Conservation (phyloP, 1,140 invertebrate genomes). For the Drosophila yakuba region DNA sequence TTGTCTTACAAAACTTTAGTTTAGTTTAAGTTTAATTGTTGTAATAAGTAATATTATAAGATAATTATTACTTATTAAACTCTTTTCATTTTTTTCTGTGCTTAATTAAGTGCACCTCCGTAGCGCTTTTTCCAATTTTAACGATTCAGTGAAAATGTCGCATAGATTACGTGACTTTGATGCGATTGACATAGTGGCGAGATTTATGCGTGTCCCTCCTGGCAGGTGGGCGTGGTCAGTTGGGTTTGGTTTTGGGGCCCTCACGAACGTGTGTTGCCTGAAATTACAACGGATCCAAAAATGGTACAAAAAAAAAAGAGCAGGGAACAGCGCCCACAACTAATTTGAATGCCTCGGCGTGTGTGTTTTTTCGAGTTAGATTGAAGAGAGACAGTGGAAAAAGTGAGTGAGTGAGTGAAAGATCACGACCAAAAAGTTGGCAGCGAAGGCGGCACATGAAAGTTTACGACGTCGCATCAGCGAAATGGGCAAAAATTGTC, state of each 20-base stretch:
- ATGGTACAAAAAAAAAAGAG: constrained; percentile 21
- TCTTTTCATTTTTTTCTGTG: constrained; percentile 19
- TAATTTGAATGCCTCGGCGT: constrained; percentile 73
- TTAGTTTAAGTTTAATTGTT: too few relatives aligned
- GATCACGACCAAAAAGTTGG: constrained; percentile 80
- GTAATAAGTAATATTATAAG: too few relatives aligned
- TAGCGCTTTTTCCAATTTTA: constrained; percentile 75
- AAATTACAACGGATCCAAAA: constrained; percentile 55
- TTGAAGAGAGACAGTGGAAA: constrained; percentile 30
- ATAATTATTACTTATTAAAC: background rate
- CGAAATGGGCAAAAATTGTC: constrained; percentile 67
- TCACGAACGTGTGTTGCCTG: constrained; percentile 58
- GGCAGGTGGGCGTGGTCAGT: constrained; percentile 40
- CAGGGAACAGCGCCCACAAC: constrained; percentile 62
- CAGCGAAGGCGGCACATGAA: constrained; percentile 76
- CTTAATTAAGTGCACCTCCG: constrained; percentile 15
- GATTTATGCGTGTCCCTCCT: constrained; percentile 74
- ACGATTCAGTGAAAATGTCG: constrained; percentile 82
- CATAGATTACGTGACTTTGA: constrained; percentile 83
- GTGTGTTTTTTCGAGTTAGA: constrained; percentile 35
- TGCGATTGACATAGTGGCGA: constrained; percentile 82
- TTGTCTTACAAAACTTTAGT: too few relatives aligned
- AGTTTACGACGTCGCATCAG: constrained; percentile 68
- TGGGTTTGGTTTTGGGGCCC: constrained; percentile 32
- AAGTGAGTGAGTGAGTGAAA: constrained; percentile 65